These are phyloP conservation scores for Sturnus vulgaris DNA, from an alignment of 2,113 vertebrate genomes.

Conservation along the genomic window DNA sequence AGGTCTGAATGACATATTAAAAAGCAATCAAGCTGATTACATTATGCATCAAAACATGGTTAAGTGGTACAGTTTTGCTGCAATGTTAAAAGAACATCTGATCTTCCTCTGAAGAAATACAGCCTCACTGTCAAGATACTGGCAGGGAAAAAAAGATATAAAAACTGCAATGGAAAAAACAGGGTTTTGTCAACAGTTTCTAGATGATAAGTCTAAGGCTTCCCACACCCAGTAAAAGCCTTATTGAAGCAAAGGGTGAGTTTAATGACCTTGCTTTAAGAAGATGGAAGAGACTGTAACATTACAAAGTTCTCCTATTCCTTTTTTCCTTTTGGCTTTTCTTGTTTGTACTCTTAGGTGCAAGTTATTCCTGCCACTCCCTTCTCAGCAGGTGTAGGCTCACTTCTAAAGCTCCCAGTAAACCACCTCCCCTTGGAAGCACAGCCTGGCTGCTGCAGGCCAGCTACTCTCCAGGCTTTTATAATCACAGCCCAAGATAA, in stretches of 20 bases:
- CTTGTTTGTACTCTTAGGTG: not conserved
- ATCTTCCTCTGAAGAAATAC: not conserved
- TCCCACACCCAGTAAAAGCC: not conserved
- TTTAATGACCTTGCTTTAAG: not conserved
- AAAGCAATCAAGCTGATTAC: conserved; percentile 65
- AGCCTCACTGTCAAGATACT: not conserved
- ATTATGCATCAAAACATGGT: conserved; percentile 54
- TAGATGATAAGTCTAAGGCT: not conserved
- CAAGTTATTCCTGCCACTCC: not conserved
- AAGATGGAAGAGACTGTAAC: not conserved
- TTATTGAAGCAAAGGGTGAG: not conserved
- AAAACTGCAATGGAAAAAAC: not conserved
- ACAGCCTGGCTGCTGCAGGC: not conserved
- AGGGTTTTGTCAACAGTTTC: not conserved
- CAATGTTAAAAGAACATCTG: conserved; percentile 33
- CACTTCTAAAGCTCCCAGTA: not conserved
- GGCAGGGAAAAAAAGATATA: not conserved
- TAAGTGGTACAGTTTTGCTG: conserved; percentile 35
- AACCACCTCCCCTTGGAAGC: not conserved
- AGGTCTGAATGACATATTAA: conserved; percentile 42
- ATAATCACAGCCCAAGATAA: not conserved
- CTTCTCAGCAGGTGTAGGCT: not conserved
- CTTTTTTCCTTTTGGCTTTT: not conserved
- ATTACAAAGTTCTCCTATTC: not conserved
- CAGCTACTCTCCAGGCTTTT: not conserved